phyloP scores from a whole-genome alignment of 2,113 vertebrate species.

The Epinephelus fuscoguttatus region DNA sequence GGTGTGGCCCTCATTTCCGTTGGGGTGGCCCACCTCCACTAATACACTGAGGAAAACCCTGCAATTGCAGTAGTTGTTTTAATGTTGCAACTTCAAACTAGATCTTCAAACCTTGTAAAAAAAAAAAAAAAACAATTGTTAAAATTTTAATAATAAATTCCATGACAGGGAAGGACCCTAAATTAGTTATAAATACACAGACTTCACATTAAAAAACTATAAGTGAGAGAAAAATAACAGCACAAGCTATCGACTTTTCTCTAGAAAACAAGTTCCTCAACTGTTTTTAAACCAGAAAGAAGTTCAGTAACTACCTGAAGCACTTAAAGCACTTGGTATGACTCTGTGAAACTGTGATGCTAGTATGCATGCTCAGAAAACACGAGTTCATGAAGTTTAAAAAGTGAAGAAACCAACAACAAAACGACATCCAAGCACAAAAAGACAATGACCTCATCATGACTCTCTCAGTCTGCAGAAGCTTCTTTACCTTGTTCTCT shows the following conservation, averaged over 20 bases:
- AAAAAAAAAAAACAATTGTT: too few relatives aligned
- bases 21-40: not conserved
- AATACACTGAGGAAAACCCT: not conserved
- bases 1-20: too few relatives aligned
- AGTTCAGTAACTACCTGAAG: not conserved
- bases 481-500: constrained; percentile 82
- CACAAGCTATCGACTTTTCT: not conserved
- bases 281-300: constrained; percentile 12
- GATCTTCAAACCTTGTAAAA: not conserved
- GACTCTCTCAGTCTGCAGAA: constrained; percentile 1
- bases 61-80: not conserved
- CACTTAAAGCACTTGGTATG: not conserved
- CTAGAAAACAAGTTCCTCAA: not conserved
- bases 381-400: not conserved
- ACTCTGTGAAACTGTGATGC: not conserved
- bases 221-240: not conserved
- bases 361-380: constrained; percentile 21
- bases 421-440: not conserved
- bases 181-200: not conserved
- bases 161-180: not conserved
- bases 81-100: not conserved
- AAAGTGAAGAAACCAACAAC: not conserved
- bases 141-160: not conserved
- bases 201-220: not conserved
- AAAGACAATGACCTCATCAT: not conserved